Percentiles rank a stretch among this genome's conserved stretches.
phyloP scores from a whole-genome alignment of 2,113 vertebrate genomes.

The Macquaria australasica region DNA sequence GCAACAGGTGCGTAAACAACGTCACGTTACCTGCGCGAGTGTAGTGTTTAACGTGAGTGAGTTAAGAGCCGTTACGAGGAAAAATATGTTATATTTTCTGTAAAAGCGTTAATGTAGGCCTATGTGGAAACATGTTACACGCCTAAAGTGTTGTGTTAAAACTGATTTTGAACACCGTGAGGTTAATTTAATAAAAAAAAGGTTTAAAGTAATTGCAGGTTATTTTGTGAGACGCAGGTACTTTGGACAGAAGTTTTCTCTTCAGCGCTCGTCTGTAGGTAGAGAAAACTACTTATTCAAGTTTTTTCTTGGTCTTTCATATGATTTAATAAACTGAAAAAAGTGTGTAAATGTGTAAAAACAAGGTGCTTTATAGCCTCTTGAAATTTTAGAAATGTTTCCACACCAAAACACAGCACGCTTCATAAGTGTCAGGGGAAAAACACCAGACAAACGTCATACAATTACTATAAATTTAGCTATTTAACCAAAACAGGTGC shows the following conservation, averaged over 20 bases:
- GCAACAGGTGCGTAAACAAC: constrained; percentile 83
- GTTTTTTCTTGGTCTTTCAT: neutral
- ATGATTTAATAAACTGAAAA: neutral
- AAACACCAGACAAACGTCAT: neutral
- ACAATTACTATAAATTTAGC: too few relatives aligned
- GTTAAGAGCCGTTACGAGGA: neutral
- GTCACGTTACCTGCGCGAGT: constrained; percentile 1
- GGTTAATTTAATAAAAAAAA: neutral
- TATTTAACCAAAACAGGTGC: neutral
- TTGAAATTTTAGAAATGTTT: neutral
- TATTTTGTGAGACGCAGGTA: neutral
- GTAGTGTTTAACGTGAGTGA: neutral
- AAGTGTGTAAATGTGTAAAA: neutral
- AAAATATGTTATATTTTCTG: neutral
- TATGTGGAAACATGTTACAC: neutral
- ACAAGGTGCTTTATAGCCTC: neutral
- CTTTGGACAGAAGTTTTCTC: neutral
- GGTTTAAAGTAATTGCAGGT: neutral
- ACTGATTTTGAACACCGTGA: neutral
- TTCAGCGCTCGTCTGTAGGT: neutral
- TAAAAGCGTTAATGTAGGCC: neutral
- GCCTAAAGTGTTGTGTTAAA: neutral
- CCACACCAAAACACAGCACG: neutral
- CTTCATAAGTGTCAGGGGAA: neutral
- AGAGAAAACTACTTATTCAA: neutral